Evolutionary conservation across 2,113 vertebrate species (phyloP), one percentile per base, ranked within the genome.

Genomic region (Heteronetta atricapilla): DNA sequence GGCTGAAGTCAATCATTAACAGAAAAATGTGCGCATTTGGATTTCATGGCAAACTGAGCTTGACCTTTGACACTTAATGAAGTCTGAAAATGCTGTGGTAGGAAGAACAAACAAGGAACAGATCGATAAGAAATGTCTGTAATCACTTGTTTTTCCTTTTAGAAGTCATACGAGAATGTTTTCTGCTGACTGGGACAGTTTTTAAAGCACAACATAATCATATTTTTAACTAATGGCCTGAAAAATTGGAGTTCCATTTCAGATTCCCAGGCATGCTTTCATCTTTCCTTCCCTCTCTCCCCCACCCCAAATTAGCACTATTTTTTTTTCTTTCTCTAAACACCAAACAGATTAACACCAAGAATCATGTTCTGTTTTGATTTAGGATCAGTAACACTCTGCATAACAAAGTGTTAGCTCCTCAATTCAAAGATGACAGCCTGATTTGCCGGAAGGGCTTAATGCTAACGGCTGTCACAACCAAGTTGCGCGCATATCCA

Each of bases 41-140:
- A 84, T 92, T 96, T 80, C 85, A 90, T 34, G 93, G 92, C 95
- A 94, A 97, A 97, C 95, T 91, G 73, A 97, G 95, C 52, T 92
- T 97, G 91, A 97, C 96, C 97, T 97, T 96, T 97, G 96, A 94
- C 87, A 97, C 95, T 91, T 97, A 86, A 92, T 97, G 96, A 95
- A 96, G 94, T 91, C 83, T 94, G 78, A 95, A 97, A 98, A 75
- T 73, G 77, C 91, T 97, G 94, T 82, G 89, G 81, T 78, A 97
- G 94, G 85, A 97, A 96, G 95, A 97, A 94, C 59, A 97, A 96
- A 97, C 84, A 97, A 87, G 90, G 93, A 93, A 92, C 66, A 93
- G 93, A 78, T 83, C 29, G 53, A 96, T 97, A 97, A 97, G 80
- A 89, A 97, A 94, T 86, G 38, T 29, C 81, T 90, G 63, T 80